Evolutionary conservation across 2,113 vertebrate species (phyloP), one percentile per base, ranked within the genome.

Genomic region (Psilopsiagon aymara): DNA sequence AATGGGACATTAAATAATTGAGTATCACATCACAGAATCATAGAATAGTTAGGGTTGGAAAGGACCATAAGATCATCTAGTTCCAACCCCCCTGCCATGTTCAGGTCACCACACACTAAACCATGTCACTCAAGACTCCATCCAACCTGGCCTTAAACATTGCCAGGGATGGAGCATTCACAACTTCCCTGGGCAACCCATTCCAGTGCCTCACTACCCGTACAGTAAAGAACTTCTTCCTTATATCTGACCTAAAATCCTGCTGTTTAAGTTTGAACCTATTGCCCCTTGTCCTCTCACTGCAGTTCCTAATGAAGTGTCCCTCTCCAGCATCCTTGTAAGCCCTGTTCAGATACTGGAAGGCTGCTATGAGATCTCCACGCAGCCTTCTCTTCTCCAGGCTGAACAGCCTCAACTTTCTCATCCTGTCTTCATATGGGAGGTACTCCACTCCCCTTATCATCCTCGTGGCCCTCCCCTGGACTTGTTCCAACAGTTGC

Each of bases 1-100:
- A 97, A 97, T 90, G 90, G 94, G 95, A 96, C 96, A 95, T 96
- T 92, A 98, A 98, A 97, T 98, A 97, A 98, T 96, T 95, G 96
- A 97, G 92, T 96, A 97, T 97, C 95, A 78, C 96, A 96, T 59
- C 33, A 59, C 10, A 15, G 57, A 35, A 59, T 59, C 33, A 59
- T 59, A 35, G 33, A 35, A 59, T 35, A 59, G 33, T 35, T 24
- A 23, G 33, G 33, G 21, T 59, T 59, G 20, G 21, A 59, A 59
- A 35, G 57, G 57, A 59, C 33, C 20, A 16, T 59, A 24, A 59
- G 33, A 59, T 35, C 57, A 3, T 35, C 57, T 59, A 35, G 33
- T 10, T 35, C 33, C 21, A 35, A 5, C 13, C 33, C 33, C 57
- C 13, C 9, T 35, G 4, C 33, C 21, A 10, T 59, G 33, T 6